Evolutionary conservation across 1,140 invertebrate genomes (phyloP).

Genomic region (Heliconius melpomene): DNA sequence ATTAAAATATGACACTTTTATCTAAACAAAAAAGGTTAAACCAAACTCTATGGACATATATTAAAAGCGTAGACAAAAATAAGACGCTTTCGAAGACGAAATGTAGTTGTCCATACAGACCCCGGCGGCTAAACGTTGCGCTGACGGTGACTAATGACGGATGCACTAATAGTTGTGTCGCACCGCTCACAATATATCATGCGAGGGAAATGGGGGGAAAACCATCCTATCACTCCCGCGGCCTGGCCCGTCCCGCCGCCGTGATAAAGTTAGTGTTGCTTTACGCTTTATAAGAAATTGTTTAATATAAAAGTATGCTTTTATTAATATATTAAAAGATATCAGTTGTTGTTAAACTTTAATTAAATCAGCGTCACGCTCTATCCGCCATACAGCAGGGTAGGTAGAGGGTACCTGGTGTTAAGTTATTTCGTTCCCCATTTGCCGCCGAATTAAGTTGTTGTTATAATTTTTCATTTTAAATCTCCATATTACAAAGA

Average conservation of each 20-base stretch:
- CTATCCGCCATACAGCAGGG: too few species aligned
- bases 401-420: too few species aligned
- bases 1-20: background rate
- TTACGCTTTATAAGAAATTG: conserved; percentile 27
- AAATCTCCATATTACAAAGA: too few species aligned
- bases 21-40: background rate
- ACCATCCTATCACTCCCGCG: conserved; percentile 63
- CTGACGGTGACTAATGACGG: conserved; percentile 78
- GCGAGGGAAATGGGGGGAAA: conserved; percentile 74
- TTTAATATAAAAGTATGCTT: conserved; percentile 22
- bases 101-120: conserved; percentile 70
- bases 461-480: too few species aligned
- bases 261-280: conserved; percentile 60
- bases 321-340: background rate
- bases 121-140: conserved; percentile 63
- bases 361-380: too few species aligned
- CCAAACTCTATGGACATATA: background rate
- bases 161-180: conserved; percentile 80
- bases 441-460: too few species aligned
- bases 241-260: conserved; percentile 37
- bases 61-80: conserved; percentile 18
- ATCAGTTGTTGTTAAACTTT: too few species aligned
- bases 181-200: conserved; percentile 72
- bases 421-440: too few species aligned
- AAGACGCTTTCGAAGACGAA: conserved; percentile 35